Evolutionary conservation across 2,888 invertebrate genomes (phyloP).

Genomic region (Alviniconcha strummeri): DNA sequence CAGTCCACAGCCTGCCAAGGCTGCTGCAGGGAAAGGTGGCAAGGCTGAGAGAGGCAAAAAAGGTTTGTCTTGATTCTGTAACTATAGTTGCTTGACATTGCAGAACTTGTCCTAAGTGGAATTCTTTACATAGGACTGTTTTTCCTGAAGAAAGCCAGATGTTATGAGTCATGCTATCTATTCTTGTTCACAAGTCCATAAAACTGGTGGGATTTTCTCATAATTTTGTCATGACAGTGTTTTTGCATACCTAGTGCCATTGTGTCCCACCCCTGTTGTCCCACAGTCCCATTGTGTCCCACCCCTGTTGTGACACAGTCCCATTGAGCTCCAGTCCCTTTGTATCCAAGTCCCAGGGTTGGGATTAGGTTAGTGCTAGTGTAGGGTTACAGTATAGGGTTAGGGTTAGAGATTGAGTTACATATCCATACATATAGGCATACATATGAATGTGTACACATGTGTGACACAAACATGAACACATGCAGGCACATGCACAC

Average conservation of each 20-base stretch:
- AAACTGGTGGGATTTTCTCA: no score
- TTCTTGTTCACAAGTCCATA: neutral
- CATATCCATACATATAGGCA: neutral
- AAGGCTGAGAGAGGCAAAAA: constrained; percentile 27
- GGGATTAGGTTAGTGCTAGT: neutral
- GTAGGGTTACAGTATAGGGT: neutral
- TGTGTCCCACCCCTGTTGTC: no score
- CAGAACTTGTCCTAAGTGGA: no score
- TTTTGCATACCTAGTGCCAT: no score
- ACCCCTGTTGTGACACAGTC: no score
- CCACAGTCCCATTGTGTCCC: no score
- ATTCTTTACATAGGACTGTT: no score
- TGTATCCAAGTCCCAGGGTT: neutral
- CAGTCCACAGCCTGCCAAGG: constrained; percentile 3
- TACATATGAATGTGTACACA: neutral
- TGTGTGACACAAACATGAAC: no score
- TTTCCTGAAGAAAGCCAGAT: no score
- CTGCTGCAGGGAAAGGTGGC: neutral
- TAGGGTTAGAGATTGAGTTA: neutral
- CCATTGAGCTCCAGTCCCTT: constrained; percentile 30
- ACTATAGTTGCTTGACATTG: neutral
- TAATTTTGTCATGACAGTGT: no score
- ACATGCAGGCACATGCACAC: neutral
- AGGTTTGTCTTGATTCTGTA: constrained; percentile 10
- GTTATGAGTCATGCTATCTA: neutral